Conservation (phyloP, 2,888 invertebrate genomes). For the Buathra laborator region DNA sequence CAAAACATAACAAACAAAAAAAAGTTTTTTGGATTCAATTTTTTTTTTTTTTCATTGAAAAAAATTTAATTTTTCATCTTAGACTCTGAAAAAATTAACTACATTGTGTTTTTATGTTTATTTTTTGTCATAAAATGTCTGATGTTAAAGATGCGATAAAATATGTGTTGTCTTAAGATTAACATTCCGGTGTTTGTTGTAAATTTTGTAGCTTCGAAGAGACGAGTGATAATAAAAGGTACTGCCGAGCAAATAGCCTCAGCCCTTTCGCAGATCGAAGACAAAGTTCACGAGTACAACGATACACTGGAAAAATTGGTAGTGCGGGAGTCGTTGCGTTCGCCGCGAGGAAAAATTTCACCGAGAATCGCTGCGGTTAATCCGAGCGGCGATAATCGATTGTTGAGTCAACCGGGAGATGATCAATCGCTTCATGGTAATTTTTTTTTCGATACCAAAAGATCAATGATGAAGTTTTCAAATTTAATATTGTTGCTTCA, state of each 20-base stretch:
- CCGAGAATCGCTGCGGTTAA: conserved; percentile 64
- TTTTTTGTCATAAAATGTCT: too few species aligned
- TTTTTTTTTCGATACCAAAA: background rate
- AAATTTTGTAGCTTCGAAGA: conserved; percentile 74
- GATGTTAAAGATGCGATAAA: too few species aligned
- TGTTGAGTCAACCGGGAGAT: conserved; percentile 26
- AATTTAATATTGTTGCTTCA: too few species aligned
- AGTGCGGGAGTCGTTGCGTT: conserved; percentile 67
- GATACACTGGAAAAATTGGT: conserved; percentile 70
- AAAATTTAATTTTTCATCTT: too few species aligned
- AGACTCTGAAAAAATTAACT: too few species aligned
- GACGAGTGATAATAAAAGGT: conserved; percentile 87
- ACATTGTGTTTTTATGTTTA: too few species aligned
- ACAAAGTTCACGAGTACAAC: conserved; percentile 87
- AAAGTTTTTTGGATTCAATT: too few species aligned
- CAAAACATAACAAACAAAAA: too few species aligned
- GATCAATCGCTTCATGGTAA: conserved; percentile 66
- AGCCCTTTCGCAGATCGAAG: conserved; percentile 91
- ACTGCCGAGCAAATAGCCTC: conserved; percentile 91
- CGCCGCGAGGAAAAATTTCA: conserved; percentile 75
- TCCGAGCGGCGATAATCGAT: conserved; percentile 52
- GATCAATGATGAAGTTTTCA: background rate
- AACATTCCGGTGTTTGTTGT: too few species aligned
- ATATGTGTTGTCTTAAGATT: too few species aligned
- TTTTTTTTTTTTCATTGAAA: too few species aligned